Percentiles rank a stretch among this genome's conserved stretches.
phyloP scores from a whole-genome alignment of 2,113 vertebrate genomes.

The Oreochromis tanganicae region DNA sequence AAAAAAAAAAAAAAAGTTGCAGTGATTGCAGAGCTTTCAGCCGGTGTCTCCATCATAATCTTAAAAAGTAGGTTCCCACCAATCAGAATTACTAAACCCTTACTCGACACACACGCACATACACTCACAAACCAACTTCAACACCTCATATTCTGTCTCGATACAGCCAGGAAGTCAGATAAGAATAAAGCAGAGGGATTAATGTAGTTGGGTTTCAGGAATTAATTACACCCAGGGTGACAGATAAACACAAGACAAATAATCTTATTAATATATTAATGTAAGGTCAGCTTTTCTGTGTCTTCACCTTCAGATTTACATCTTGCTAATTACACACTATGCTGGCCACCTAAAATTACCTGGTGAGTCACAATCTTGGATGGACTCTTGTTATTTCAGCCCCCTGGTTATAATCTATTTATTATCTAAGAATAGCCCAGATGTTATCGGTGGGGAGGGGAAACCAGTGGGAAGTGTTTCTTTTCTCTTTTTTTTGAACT shows the following conservation, averaged over 20 bases:
- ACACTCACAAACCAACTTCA: not conserved
- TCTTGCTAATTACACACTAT: not conserved
- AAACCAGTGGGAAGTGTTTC: not conserved
- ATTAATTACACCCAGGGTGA: not conserved
- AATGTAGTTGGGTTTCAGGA: not conserved
- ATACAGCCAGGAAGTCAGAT: constrained; percentile 1
- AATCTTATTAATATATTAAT: not conserved
- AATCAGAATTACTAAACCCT: constrained; percentile 3
- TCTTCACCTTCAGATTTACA: not conserved
- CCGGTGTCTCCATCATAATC: constrained; percentile 32
- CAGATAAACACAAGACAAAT: not conserved
- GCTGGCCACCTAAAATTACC: not conserved
- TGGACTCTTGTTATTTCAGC: not conserved
- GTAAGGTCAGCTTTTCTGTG: not conserved
- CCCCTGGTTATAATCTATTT: not conserved
- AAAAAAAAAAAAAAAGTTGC: constrained; percentile 9
- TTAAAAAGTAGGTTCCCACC: constrained; percentile 40
- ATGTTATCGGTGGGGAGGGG: constrained; percentile 4
- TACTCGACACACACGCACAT: not conserved
- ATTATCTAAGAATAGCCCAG: constrained; percentile 31
- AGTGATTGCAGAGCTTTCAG: constrained; percentile 45
- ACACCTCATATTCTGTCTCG: not conserved
- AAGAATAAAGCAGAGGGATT: constrained; percentile 11
- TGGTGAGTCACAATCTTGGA: not conserved
- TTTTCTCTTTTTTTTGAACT: not conserved